Evolutionary conservation across 2,113 vertebrate genomes (phyloP).

Genomic region (Silurus meridionalis): DNA sequence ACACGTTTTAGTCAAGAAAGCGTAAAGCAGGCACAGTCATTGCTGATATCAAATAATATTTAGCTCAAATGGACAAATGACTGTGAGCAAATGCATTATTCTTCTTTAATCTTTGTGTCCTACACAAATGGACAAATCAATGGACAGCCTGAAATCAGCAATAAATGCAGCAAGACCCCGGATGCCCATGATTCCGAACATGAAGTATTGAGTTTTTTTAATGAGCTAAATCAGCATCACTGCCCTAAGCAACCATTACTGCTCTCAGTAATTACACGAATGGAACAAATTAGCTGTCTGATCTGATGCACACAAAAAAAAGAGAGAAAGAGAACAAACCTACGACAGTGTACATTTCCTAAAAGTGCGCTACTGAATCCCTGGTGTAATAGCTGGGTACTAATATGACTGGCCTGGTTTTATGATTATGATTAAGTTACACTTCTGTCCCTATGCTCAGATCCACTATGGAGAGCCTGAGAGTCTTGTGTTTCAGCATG

Average conservation of each 20-base stretch:
- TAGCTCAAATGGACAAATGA: background rate
- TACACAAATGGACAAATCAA: constrained; percentile 8
- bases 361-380: background rate
- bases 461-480: constrained; percentile 61
- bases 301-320: background rate
- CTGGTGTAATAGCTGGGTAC: background rate
- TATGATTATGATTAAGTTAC: background rate
- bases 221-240: constrained; percentile 32
- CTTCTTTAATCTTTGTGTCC: background rate
- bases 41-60: background rate
- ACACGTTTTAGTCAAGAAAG: background rate
- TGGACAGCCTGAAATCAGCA: background rate
- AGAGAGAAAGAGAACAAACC: background rate
- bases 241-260: background rate
- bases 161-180: constrained; percentile 1
- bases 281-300: constrained; percentile 9
- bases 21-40: background rate
- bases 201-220: constrained; percentile 33
- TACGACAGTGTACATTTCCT: background rate
- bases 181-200: constrained; percentile 24
- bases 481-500: constrained; percentile 57
- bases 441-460: background rate
- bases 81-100: background rate
- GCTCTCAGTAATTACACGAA: background rate
- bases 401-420: background rate